Base-by-base conservation (phyloP, 2,888 invertebrate genomes). In the Girardia tigrina region DNA sequence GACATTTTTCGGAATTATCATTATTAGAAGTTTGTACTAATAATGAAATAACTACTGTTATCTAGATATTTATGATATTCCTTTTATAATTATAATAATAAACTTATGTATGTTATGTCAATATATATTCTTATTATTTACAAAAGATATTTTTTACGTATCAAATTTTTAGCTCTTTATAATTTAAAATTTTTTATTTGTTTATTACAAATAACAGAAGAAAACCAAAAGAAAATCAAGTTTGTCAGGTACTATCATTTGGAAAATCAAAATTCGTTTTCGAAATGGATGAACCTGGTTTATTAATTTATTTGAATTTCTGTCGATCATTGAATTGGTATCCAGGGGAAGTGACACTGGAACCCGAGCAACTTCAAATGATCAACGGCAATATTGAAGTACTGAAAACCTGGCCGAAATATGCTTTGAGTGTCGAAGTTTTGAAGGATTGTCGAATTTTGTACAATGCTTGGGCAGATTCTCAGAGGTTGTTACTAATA, bases 381-480 rank as follows among this genome's bases (percentile, higher is more conserved):
- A 92, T 92, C 0, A 93, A 94, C 84, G 94, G 94, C 0, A 94
- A 94, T 83, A 89, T 92, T 77, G 91, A 93, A 0, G 81, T 74
- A 23, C 27, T 56, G 74, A 23, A 69, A 23, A 74, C 74, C 20
- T 74, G 42, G 26, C 75, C 75, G 14, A 70, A 75, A 29, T 75
- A 70, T 69, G 29, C 69, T 26, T 4, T 75, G n/a, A 70, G 29
- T 6, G 70, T 75, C 20, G 70, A 75, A 28, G 71, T 71, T 1
- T 26, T 23, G 1, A 71, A 56, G 20, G 28, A 71, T 23, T 75
- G 75, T 56, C 36, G 29, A 78, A 79, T 98, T 80, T 94, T 94
- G 84, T 98, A 97, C 82, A 97, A 97, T 0, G 97, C 97, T 0
- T 98, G 97, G 97, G 97, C 95, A 1, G 97, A 98, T 83, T 88